Evolutionary conservation across 2,113 vertebrate genomes (phyloP), one percentile per base, ranked within the genome.

Genomic region (Australoheros scitulus): DNA sequence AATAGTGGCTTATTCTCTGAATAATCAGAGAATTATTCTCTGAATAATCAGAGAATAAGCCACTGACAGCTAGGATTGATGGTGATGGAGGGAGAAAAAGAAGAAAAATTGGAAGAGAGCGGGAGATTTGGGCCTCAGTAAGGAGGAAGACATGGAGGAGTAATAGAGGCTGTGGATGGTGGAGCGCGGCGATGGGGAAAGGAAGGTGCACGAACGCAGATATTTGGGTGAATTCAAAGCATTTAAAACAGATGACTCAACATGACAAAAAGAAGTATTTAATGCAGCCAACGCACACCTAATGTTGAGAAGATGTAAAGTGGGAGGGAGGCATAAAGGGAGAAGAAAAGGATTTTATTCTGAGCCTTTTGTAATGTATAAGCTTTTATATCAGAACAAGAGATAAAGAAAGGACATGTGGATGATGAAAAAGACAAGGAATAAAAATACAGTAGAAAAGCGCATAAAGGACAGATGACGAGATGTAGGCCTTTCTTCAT

Each of bases 171-270:
- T 11, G 32, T 47, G 34, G 29, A 52, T 11, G 20, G 29, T 11
- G 34, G 63, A 18, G 20, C 4, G 18, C 4, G 11, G 52, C 2
- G 61, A 11, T 32, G 57, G 29, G 11, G 52, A 55, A 29, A 43
- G 3, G 50, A 47, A 56, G 32, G 29, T 56, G 9, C 34, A 58
- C 1, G 7, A 20, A 50, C 6, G 6, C 18, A 60, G 63, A 68
- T 72, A 76, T 90, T 72, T 78, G 47, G 36, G 76, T 22, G 26
- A 84, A 72, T 50, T 60, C 50, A 29, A 72, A 41, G 52, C 20
- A 3, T 22, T 24, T 74, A 83, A 86, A 89, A 83, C 58, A 75
- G 75, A 89, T 88, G 90, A 90, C 6, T 91, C 88, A 82, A 79
- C 77, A 2, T 61, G 65, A 79, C 68, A 24, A 81, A 81, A 63